Percentiles rank a stretch among this genome's conserved stretches.
These are phyloP conservation scores for Platorchestia sp. DNA, from an alignment of 1,140 invertebrate species.

Conservation along the genomic window DNA sequence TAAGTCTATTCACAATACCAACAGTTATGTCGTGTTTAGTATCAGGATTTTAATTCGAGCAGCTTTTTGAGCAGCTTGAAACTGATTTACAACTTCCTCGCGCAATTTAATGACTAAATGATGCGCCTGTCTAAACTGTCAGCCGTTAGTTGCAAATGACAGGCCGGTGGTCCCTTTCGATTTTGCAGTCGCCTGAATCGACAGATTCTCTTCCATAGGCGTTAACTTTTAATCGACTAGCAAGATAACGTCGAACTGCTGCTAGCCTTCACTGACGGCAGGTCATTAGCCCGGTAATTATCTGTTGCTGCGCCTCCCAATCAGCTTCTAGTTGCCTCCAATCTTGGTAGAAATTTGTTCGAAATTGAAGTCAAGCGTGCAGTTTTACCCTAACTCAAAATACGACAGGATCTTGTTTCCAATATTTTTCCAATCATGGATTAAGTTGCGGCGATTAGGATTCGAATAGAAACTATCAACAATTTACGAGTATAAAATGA, in stretches of 20 bases:
- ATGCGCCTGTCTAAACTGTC: neutral
- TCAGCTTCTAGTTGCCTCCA: neutral
- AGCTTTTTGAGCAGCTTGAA: neutral
- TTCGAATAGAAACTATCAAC: neutral
- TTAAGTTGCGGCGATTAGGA: neutral
- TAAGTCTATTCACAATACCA: neutral
- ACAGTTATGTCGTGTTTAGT: neutral
- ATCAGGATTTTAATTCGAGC: neutral
- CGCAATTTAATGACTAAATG: neutral
- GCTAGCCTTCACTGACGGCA: neutral
- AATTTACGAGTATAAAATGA: neutral
- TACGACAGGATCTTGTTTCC: neutral
- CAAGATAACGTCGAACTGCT: neutral
- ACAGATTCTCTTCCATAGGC: neutral
- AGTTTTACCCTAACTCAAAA: neutral
- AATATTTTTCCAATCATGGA: neutral
- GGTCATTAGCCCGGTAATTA: neutral
- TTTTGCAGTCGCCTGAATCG: neutral
- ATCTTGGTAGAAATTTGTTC: neutral
- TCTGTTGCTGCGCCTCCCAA: neutral
- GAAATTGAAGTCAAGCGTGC: neutral
- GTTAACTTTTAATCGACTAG: neutral
- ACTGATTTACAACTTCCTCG: neutral
- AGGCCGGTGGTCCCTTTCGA: neutral
- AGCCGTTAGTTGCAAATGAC: neutral